Evolutionary conservation across 2,888 invertebrate genomes (phyloP), one percentile per base, ranked within the genome.

Genomic region (Hirtodrosophila duncani): DNA sequence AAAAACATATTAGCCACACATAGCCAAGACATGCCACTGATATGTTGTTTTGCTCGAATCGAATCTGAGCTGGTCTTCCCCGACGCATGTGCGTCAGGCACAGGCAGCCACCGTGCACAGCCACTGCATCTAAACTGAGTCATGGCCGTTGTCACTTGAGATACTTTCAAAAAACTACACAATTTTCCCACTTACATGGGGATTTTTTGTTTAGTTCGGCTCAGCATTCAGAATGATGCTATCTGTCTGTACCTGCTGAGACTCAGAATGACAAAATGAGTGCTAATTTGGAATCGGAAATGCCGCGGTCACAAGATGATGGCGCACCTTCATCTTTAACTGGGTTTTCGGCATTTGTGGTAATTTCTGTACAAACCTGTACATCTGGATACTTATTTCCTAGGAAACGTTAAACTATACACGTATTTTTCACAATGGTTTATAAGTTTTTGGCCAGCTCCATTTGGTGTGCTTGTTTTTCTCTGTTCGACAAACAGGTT

Each of bases 151-250:
- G 21, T 30, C 33, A 18, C 34, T 16, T n/a, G 42, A 42, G 62
- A 33, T 56, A 72, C 79, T 72, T 81, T 81, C 79, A 48, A 63
- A 68, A 52, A 20, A 14, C 18, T 23, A n/a, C 11, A 57, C 48
- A 50, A 63, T 64, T 81, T 72, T 75, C 74, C 82, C 81, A 67
- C 42, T 81, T 79, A 67, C 77, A 75, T 56, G 60, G 74, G 74
- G 77, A 51, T 79, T 81, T 74, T 70, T 63, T 46, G 17, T n/a
- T 44, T 37, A 41, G 13, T 17, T n/a, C 30, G 23, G n/a, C 37
- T 43, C 46, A 51, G 38, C 57, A 65, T 72, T 81, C 70, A 68
- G 45, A 64, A 45, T 67, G 38, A 43, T 58, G 33, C 13, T 34
- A 2, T 48, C 46, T 16, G 11, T 36, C 43, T 37, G n/a, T n/a